Conservation (phyloP, 2,113 vertebrate genomes). For the Collichthys lucidus region DNA sequence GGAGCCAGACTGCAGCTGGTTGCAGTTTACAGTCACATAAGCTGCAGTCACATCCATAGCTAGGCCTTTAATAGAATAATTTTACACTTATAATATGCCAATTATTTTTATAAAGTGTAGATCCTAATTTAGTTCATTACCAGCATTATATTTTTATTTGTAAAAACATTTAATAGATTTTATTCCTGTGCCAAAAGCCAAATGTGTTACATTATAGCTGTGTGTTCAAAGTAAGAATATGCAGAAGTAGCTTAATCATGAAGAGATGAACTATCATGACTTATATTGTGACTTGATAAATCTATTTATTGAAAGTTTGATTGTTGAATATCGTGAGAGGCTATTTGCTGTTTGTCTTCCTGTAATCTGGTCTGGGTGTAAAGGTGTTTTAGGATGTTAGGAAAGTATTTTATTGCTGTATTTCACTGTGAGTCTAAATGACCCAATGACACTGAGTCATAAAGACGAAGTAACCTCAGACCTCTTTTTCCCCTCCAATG, state of each 20-base stretch:
- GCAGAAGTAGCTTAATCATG: slow-evolving; percentile 17
- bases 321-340: slow-evolving; percentile 42
- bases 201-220: slow-evolving; percentile 33
- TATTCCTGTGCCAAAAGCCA: slow-evolving; percentile 59
- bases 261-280: slow-evolving; percentile 14
- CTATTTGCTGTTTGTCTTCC: slow-evolving; percentile 32
- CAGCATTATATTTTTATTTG: slow-evolving; percentile 30
- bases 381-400: slow-evolving; percentile 18
- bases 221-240: slow-evolving; percentile 26
- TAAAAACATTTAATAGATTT: slow-evolving; percentile 50
- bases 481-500: background rate
- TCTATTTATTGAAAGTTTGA: slow-evolving; percentile 55
- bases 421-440: slow-evolving; percentile 58
- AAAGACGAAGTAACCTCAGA: slow-evolving; percentile 7
- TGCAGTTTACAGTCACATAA: slow-evolving; percentile 53
- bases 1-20: slow-evolving; percentile 43
- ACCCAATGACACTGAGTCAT: slow-evolving; percentile 3
- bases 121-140: slow-evolving; percentile 54
- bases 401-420: slow-evolving; percentile 35
- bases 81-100: slow-evolving; percentile 30
- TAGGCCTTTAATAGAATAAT: slow-evolving; percentile 47
- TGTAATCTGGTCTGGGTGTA: slow-evolving; percentile 6
- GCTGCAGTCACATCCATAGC: slow-evolving; percentile 44
- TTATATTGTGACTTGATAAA: slow-evolving; percentile 37
- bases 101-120: slow-evolving; percentile 69